A percentile compares a stretch with the other conserved stretches of the same genome.
These are phyloP conservation scores for Dolichallabes microphthalmus DNA, from an alignment of 2,113 vertebrate species.

Conservation along the genomic window DNA sequence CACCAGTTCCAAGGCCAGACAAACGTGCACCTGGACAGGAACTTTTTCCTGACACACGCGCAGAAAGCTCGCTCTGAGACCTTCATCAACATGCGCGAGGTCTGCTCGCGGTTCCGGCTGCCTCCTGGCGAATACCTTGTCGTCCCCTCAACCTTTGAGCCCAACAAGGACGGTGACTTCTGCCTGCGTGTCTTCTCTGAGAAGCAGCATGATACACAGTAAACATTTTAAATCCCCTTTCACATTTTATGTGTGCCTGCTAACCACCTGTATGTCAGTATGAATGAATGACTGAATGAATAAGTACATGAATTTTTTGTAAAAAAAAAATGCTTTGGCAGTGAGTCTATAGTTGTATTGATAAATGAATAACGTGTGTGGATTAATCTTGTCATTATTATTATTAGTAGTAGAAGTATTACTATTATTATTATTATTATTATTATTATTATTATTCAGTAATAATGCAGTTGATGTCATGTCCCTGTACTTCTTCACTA, in stretches of 20 bases:
- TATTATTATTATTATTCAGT: neutral
- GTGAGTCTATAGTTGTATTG: neutral
- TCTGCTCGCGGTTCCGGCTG: slow-evolving; percentile 85
- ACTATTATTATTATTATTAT: neutral
- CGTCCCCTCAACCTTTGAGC: slow-evolving; percentile 89
- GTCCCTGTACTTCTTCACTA: neutral
- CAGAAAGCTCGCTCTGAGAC: slow-evolving; percentile 85
- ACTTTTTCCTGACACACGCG: slow-evolving; percentile 87
- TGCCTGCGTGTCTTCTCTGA: slow-evolving; percentile 91
- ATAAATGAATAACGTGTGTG: neutral
- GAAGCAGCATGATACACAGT: slow-evolving; percentile 82
- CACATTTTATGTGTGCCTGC: neutral
- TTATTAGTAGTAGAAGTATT: neutral
- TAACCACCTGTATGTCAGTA: neutral
- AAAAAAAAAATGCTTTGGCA: too few species aligned
- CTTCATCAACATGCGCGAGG: slow-evolving; percentile 91
- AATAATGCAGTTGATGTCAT: neutral
- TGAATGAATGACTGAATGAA: neutral
- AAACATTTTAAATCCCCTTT: slow-evolving; percentile 14
- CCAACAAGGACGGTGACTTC: slow-evolving; percentile 87
- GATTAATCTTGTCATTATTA: neutral
- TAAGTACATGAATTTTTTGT: too few species aligned
- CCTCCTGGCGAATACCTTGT: slow-evolving; percentile 86
- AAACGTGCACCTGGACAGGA: slow-evolving; percentile 87
- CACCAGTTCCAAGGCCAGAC: slow-evolving; percentile 79